Evolutionary conservation across 2,888 invertebrate genomes (phyloP).

Genomic region (Cerastis leucographa): DNA sequence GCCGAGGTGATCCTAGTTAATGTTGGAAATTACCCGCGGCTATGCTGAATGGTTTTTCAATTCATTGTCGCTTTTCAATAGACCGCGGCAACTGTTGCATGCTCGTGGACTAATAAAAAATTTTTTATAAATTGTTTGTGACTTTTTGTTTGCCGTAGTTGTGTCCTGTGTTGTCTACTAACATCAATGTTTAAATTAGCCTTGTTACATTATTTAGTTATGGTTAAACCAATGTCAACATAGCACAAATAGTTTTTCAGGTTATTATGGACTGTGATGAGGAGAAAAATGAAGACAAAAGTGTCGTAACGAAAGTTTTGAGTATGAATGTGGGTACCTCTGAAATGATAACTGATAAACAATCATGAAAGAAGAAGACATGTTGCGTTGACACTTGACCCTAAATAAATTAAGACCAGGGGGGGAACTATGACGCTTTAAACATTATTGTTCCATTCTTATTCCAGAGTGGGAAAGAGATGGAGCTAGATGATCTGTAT

Average conservation of each 20-base stretch:
- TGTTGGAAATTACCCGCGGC: conserved; percentile 11
- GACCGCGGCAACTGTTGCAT: conserved; percentile 36
- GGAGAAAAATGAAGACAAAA: no score
- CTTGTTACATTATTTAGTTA: background rate
- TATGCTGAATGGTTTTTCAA: conserved; percentile 14
- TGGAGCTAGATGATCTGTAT: no score
- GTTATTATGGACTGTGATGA: background rate
- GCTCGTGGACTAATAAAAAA: background rate
- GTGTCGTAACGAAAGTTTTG: no score
- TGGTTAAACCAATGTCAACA: background rate
- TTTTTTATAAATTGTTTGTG: background rate
- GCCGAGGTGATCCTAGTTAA: background rate
- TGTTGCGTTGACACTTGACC: background rate
- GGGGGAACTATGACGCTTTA: no score
- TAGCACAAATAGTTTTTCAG: background rate
- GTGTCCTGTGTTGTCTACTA: background rate
- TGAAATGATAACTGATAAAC: background rate
- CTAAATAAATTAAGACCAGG: background rate
- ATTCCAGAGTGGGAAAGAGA: no score
- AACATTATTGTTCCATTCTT: no score
- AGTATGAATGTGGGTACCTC: no score
- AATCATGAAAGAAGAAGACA: background rate
- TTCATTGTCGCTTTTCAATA: conserved; percentile 16
- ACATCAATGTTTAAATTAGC: background rate
- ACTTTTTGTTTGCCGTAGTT: background rate